Base-by-base conservation (phyloP, 2,113 vertebrate species). In the Trogon surrucura region DNA sequence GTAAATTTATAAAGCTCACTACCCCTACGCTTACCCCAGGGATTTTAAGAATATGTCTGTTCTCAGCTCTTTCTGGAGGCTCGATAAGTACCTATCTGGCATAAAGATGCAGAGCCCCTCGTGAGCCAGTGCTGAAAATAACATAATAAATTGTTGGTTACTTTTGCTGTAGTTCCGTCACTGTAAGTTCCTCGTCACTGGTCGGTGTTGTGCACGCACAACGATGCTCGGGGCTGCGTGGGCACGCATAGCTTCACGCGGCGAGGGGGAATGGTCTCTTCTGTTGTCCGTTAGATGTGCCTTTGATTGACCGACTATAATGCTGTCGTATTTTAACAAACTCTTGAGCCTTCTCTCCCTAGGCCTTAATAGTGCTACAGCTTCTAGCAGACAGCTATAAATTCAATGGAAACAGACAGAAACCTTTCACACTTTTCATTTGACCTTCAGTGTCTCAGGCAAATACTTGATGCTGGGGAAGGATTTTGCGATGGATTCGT, bases 361-460 rank as follows among this genome's bases (percentile, higher is more conserved):
- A 22, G 73, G 41, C 89, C 74, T 38, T 11, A 44, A 11, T 20
- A 77, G 44, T 80, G 54, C 62, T 88, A 27, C n/a, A 45, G 13
- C 92, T 91, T 86, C 53, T 92, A 66, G 27, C 32, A 47, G 65
- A 19, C 11, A 56, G 81, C 6, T 80, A 45, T 12, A 41, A 80
- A 90, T 53, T n/a, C 44, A 56, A 60, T 17, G 61, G 78, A 74
- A 91, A 12, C 53, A 38, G 47, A 67, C 79, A 85, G n/a, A 71
- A 95, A 53, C 27, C 25, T 95, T 84, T 92, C 65, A 29, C 51
- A 36, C 70, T 93, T 89, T 29, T 51, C 60, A 70, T 89, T 95
- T 97, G 95, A 97, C 96, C 94, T 97, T 96, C 93, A 72, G 36
- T 47, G 15, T 69, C 69, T 86, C n/a, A 32, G 78, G 75, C 34